Conservation (phyloP, 2,113 vertebrate genomes). For the Cyanistes caeruleus region DNA sequence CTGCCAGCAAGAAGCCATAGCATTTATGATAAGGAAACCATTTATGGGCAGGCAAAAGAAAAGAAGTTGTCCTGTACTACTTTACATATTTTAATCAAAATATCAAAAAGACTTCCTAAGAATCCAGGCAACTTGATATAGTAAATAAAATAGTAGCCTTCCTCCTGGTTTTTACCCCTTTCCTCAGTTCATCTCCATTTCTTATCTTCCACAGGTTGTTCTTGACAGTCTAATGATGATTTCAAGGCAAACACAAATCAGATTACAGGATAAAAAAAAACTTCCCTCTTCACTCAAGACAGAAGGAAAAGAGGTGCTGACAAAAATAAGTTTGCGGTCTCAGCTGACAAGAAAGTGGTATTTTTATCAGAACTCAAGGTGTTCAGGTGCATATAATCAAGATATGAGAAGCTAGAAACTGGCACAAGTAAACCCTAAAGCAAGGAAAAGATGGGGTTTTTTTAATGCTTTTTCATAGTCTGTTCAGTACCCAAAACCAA, state of each 20-base stretch:
- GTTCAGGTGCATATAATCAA: background rate
- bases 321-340: background rate
- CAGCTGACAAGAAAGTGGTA: background rate
- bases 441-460: background rate
- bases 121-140: background rate
- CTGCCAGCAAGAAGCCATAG: background rate
- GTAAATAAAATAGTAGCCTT: background rate
- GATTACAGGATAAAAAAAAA: background rate
- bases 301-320: background rate
- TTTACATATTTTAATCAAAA: background rate
- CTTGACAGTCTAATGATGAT: background rate
- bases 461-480: background rate
- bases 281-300: background rate
- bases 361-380: background rate
- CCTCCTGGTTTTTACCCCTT: background rate
- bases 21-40: background rate
- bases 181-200: background rate
- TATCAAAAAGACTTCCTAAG: background rate
- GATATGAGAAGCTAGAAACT: background rate
- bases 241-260: background rate
- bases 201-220: background rate
- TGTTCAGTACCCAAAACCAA: background rate
- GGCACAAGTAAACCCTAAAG: background rate
- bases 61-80: background rate
- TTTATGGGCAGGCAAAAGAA: background rate